phyloP scores from a whole-genome alignment of 2,113 vertebrate species.

The Heterochromis multidens region DNA sequence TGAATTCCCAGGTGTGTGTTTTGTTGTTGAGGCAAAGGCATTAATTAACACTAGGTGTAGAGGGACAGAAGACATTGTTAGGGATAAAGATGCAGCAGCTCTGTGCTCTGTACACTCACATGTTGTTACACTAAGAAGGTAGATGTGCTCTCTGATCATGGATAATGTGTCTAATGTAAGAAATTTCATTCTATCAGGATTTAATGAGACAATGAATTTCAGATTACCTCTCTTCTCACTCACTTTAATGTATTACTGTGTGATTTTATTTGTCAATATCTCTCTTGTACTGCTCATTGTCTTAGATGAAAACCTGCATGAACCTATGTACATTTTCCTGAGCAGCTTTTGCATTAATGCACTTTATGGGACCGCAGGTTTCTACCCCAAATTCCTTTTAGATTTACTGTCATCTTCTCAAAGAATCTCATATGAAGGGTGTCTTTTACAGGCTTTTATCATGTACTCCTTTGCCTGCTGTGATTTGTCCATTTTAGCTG shows the following conservation, averaged over 20 bases:
- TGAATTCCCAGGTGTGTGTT: neutral
- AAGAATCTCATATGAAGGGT: slow-evolving; percentile 36
- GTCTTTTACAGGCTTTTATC: slow-evolving; percentile 40
- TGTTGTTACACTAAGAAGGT: neutral
- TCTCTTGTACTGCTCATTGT: slow-evolving; percentile 11
- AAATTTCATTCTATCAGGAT: slow-evolving; percentile 3
- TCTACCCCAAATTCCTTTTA: slow-evolving; percentile 43
- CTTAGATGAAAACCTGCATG: slow-evolving; percentile 31
- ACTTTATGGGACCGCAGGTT: slow-evolving; percentile 44
- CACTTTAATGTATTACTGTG: slow-evolving; percentile 26
- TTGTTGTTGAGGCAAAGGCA: too few relatives aligned
- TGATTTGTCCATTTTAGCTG: slow-evolving; percentile 39
- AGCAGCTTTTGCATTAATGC: slow-evolving; percentile 37
- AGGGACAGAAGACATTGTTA: neutral
- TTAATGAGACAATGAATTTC: slow-evolving; percentile 25
- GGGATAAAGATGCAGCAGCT: too few relatives aligned
- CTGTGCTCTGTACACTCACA: too few relatives aligned
- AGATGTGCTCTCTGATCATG: neutral
- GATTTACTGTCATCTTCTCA: slow-evolving; percentile 11
- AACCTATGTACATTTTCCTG: slow-evolving; percentile 54
- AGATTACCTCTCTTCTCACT: slow-evolving; percentile 8
- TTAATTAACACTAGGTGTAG: neutral
- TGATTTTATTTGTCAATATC: slow-evolving; percentile 32
- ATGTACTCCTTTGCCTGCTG: slow-evolving; percentile 37
- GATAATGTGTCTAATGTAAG: slow-evolving; percentile 20